Percentiles rank a stretch among this genome's conserved stretches.
These are phyloP conservation scores for Ptychodera flava DNA, from an alignment of 35 echinoderm and acorn worm species.

Conservation along the genomic window DNA sequence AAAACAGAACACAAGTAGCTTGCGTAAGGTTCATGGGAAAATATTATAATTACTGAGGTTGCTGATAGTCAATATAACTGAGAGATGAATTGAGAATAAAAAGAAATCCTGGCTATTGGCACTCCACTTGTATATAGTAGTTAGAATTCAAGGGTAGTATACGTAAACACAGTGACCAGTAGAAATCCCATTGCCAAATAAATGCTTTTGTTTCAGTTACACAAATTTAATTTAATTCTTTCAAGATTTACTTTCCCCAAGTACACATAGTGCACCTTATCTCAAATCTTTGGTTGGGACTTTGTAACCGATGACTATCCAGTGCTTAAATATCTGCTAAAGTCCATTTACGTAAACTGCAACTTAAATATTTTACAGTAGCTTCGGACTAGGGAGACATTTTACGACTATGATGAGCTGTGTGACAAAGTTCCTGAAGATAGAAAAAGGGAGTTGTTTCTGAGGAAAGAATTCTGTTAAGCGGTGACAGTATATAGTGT, in stretches of 20 bases:
- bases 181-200: background rate
- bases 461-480: background rate
- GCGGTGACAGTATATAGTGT: background rate
- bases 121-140: background rate
- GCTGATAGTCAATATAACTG: background rate
- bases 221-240: background rate
- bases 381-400: too few relatives aligned
- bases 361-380: too few relatives aligned
- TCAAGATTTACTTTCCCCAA: background rate
- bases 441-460: background rate
- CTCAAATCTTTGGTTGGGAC: background rate
- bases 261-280: background rate
- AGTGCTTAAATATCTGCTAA: background rate
- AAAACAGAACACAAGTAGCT: background rate
- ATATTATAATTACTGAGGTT: background rate
- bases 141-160: background rate
- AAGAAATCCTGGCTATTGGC: background rate
- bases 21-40: background rate
- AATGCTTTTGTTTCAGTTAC: background rate
- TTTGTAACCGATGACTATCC: background rate
- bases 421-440: background rate
- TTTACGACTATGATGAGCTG: background rate
- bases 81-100: background rate
- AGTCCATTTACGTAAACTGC: background rate
- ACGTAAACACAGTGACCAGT: background rate